Base-by-base conservation (phyloP, 1,140 invertebrate species). In the Platorchestia sp. region DNA sequence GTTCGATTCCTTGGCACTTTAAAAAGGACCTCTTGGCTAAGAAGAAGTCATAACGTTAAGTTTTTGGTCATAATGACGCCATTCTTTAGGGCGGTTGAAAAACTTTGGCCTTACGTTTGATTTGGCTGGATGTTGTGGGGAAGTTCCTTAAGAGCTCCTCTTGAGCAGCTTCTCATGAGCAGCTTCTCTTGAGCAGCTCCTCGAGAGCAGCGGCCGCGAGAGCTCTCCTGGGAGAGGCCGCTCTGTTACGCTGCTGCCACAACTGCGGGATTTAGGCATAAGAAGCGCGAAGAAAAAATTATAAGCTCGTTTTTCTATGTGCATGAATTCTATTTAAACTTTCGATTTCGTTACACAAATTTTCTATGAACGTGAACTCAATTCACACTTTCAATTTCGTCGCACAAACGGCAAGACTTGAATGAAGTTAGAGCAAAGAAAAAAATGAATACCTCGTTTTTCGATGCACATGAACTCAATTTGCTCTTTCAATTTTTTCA, bases 21-120 rank as follows among this genome's bases (percentile, higher is more conserved):
- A 47, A 93, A 93, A 93, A 45, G 36, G 91, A 93, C 27, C 41
- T 47, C 43, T 93, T 93, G 43, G 22, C 91, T 45, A 45, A 89
- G 87, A 91, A 91, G 89, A 93, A 45, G 91, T 93, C 91, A 93
- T 93, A 93, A 93, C 91, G 91, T 93, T 93, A 93, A 45, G 7
- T 44, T 93, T 93, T 93, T 44, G 1, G 40, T 40, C 45, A 7
- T 16, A 93, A 90, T 27, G 91, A 93, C 47, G 43, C 91, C 91
- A 93, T 93, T 93, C 91, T 93, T 93, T 47, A 45, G 91, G 91
- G 40, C 0, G 42, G 91, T 93, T 44, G 45, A 44, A 93, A 19
- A 44, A 93, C 41, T 93, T 93, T 10, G 43, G 44, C 6, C 43
- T n/a, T 93, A 93, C 44, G 91, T 93, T 93, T 93, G 91, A 93